These are phyloP conservation scores for Torymus auratus DNA, from an alignment of 2,888 invertebrate species.

Conservation along the genomic window DNA sequence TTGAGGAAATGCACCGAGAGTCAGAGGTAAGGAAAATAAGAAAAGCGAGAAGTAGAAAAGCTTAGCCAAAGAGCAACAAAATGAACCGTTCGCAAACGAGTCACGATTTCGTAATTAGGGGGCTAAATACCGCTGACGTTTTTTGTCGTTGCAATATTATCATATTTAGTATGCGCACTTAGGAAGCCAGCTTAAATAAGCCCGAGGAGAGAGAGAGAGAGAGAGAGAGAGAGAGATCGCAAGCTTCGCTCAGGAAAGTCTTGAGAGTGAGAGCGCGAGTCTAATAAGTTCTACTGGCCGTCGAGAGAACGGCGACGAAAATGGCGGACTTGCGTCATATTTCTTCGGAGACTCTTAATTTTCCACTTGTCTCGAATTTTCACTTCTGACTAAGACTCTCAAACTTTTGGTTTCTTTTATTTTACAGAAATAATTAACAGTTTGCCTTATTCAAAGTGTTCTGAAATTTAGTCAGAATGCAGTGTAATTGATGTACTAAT, in stretches of 20 bases:
- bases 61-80: constrained; percentile 65
- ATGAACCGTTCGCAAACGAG: constrained; percentile 75
- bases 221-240: constrained; percentile 45
- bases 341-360: constrained; percentile 67
- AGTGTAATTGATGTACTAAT: too few species aligned
- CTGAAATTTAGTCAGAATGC: neutral
- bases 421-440: neutral
- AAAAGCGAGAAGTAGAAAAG: constrained; percentile 58
- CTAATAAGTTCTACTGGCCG: constrained; percentile 74
- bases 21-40: constrained; percentile 59
- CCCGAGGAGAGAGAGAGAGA: constrained; percentile 63
- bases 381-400: constrained; percentile 10
- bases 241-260: constrained; percentile 63
- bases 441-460: neutral
- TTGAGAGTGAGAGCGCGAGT: constrained; percentile 67
- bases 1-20: constrained; percentile 51
- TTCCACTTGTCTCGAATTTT: constrained; percentile 50
- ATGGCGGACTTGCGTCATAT: constrained; percentile 68
- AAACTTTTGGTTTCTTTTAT: constrained; percentile 11
- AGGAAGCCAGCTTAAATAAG: constrained; percentile 76
- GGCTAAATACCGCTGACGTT: constrained; percentile 76
- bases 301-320: constrained; percentile 59
- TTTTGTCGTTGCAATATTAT: constrained; percentile 76
- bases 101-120: constrained; percentile 76
- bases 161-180: constrained; percentile 77